phyloP scores from a whole-genome alignment of 2,113 vertebrate genomes.

The Oceanodroma tethys region DNA sequence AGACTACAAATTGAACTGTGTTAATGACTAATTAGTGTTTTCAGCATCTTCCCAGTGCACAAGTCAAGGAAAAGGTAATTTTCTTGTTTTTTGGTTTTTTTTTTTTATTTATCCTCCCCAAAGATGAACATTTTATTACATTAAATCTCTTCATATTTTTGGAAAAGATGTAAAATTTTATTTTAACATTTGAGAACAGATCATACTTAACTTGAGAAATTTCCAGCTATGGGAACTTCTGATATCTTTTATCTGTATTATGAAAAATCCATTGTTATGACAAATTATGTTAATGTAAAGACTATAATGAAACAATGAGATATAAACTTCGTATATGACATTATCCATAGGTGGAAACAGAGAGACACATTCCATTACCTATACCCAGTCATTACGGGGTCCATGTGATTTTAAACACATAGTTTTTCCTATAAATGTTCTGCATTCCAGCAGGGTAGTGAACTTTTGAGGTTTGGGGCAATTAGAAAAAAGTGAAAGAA shows the following conservation, averaged over 20 bases:
- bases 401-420: background rate
- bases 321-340: background rate
- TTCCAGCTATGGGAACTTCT: background rate
- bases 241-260: background rate
- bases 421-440: background rate
- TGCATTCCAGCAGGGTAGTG: background rate
- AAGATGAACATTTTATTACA: background rate
- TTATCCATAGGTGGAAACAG: background rate
- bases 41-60: background rate
- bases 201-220: background rate
- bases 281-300: background rate
- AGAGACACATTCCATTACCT: background rate
- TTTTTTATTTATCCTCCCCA: background rate
- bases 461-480: background rate
- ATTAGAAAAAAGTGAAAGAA: background rate
- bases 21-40: constrained; percentile 46
- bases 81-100: background rate
- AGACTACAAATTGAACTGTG: background rate
- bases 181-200: background rate
- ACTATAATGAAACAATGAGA: background rate
- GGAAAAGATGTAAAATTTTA: background rate
- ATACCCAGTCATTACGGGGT: background rate
- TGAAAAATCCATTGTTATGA: background rate
- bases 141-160: background rate
- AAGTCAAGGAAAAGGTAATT: constrained; percentile 6